Evolutionary conservation across 2,888 invertebrate species (phyloP), one percentile per base, ranked within the genome.

Genomic region (Deilephila porcellus): DNA sequence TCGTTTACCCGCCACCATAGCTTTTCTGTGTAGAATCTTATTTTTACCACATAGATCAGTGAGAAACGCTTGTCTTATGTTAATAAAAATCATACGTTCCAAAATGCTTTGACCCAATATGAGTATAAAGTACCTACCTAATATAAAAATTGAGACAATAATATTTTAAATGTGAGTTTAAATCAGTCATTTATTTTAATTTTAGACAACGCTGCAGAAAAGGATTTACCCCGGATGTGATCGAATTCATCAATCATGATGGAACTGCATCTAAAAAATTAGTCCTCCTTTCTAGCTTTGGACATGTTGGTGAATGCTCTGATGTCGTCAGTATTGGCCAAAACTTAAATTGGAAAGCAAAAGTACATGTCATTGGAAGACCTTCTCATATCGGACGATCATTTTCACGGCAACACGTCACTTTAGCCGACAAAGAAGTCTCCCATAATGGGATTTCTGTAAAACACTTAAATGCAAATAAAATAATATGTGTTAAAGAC

Each of bases 151-250:
- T 14, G 11, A 3, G 11, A 14, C 3, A 11, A 11, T 14, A 11
- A 45, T 4, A 56, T n/a, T n/a, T 56, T 56, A 6, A 56, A 14
- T 52, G 8, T 11, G 14, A 32, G 29, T 56, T 70, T 19, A 70
- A 19, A 29, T 53, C 52, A 70, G 17, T 7, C 5, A 19, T 56
- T n/a, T 19, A 3, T 20, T 25, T 20, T 71, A 70, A 70, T 91
- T 91, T 75, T 86, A 94, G 94, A 29, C 90, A 88, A 25, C 83
- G 84, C 62, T 94, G 94, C 83, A 92, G 89, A 80, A 93, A 91
- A 84, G 90, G 91, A 11, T 92, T 93, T 76, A 64, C 89, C 0
- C 84, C 92, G 17, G 87, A 91, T 67, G 76, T 81, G 3, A 81
- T 87, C 14, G 88, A 91, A 71, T 77, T 83, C 1, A 80, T 93